Conservation (phyloP, 2,797 vertebrate genomes). For the Thaleichthys pacificus region DNA sequence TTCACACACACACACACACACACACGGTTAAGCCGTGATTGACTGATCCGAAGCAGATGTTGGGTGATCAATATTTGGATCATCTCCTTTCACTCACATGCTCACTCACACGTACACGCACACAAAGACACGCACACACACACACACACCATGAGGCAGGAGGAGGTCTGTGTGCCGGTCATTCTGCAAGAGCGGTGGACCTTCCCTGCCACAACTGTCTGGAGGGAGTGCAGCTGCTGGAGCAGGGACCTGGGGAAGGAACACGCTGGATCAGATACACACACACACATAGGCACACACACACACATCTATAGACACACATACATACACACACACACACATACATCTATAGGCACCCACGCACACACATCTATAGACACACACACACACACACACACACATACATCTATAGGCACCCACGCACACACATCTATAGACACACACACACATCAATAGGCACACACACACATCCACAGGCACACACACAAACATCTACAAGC, state of each 20-base stretch:
- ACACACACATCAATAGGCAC: not conserved
- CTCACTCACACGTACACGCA: not conserved
- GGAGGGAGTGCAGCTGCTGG: conserved; percentile 95
- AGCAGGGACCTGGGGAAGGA: conserved; percentile 84
- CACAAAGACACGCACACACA: conserved; percentile 16
- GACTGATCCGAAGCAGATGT: conserved; percentile 52
- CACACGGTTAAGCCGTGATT: conserved; percentile 20
- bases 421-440: not conserved
- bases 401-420: not conserved
- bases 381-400: not conserved
- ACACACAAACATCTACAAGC: not conserved
- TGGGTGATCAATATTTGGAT: conserved; percentile 54
- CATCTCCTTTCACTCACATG: conserved; percentile 32
- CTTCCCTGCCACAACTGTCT: conserved; percentile 89
- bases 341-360: not conserved
- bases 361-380: not conserved
- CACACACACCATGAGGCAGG: conserved; percentile 91
- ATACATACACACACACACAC: not conserved
- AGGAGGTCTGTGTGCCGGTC: conserved; percentile 92
- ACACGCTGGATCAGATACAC: conserved; percentile 21
- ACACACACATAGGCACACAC: conserved; percentile 10
- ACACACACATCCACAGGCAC: not conserved
- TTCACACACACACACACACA: conserved; percentile 8
- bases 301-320: not conserved
- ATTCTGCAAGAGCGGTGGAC: conserved; percentile 88